A percentile compares a stretch with the other conserved stretches of the same genome.
Conservation (phyloP, 2,888 invertebrate genomes). For the Lepidochitona cinerea region DNA sequence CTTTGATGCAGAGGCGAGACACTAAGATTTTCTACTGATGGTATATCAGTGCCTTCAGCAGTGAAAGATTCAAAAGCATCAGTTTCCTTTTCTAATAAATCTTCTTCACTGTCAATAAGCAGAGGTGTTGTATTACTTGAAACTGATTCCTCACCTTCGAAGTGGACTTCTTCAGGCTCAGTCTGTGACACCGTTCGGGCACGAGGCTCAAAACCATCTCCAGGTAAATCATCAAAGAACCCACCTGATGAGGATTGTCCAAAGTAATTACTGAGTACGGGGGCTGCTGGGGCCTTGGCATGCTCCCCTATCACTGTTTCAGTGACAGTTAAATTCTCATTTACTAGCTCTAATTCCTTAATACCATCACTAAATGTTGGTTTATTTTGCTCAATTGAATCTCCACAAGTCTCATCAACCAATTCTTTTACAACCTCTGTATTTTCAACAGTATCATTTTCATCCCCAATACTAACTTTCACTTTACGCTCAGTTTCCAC, state of each 20-base stretch:
- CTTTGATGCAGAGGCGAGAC: neutral
- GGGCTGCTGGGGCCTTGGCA: neutral
- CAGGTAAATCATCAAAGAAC: constrained; percentile 37
- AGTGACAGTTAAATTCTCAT: neutral
- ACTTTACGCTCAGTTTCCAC: neutral
- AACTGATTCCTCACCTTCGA: neutral
- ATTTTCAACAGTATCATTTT: constrained; percentile 13
- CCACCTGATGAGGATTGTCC: constrained; percentile 42
- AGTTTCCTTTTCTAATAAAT: neutral
- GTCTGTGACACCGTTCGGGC: neutral
- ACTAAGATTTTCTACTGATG: neutral
- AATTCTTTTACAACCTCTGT: neutral
- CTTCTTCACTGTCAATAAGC: neutral
- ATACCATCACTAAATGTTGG: neutral
- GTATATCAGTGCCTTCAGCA: constrained; percentile 33
- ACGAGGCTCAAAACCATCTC: neutral
- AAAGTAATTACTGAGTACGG: constrained; percentile 55
- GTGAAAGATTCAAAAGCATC: constrained; percentile 55
- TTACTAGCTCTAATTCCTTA: neutral
- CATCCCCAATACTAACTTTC: neutral
- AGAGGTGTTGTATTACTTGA: neutral
- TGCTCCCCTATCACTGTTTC: too few species aligned
- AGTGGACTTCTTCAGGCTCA: neutral
- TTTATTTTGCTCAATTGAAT: neutral
- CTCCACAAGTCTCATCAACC: neutral